Conservation (phyloP, 2,888 invertebrate genomes). For the Erebia ligea region DNA sequence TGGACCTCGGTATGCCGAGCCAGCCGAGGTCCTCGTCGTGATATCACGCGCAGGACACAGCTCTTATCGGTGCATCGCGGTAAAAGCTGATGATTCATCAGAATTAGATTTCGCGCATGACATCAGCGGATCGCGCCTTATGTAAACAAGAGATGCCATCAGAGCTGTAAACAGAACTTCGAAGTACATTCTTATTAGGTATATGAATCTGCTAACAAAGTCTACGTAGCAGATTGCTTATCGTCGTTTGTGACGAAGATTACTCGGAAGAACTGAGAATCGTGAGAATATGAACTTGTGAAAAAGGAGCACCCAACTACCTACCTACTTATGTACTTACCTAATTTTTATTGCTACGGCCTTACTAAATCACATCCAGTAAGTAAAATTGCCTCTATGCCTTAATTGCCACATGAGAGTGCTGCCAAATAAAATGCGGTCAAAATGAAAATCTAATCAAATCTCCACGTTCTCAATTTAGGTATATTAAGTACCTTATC, state of each 20-base stretch:
- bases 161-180: slow-evolving; percentile 37
- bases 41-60: slow-evolving; percentile 64
- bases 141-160: slow-evolving; percentile 58
- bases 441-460: too few species aligned
- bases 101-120: slow-evolving; percentile 73
- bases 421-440: too few species aligned
- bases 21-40: slow-evolving; percentile 49
- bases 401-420: too few species aligned
- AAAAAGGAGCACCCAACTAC: background rate
- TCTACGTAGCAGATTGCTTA: slow-evolving; percentile 34
- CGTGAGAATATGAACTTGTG: slow-evolving; percentile 14
- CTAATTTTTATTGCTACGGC: background rate
- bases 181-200: slow-evolving; percentile 4
- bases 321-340: background rate
- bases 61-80: slow-evolving; percentile 78
- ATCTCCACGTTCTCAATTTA: too few species aligned
- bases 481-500: background rate
- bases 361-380: background rate
- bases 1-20: slow-evolving; percentile 62
- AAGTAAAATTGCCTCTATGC: too few species aligned
- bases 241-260: slow-evolving; percentile 48
- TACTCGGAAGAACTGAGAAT: slow-evolving; percentile 48
- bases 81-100: slow-evolving; percentile 79
- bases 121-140: slow-evolving; percentile 67
- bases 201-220: slow-evolving; percentile 3